Evolutionary conservation across 2,797 vertebrate genomes (phyloP).

Genomic region (Lagocephalus sceleratus): DNA sequence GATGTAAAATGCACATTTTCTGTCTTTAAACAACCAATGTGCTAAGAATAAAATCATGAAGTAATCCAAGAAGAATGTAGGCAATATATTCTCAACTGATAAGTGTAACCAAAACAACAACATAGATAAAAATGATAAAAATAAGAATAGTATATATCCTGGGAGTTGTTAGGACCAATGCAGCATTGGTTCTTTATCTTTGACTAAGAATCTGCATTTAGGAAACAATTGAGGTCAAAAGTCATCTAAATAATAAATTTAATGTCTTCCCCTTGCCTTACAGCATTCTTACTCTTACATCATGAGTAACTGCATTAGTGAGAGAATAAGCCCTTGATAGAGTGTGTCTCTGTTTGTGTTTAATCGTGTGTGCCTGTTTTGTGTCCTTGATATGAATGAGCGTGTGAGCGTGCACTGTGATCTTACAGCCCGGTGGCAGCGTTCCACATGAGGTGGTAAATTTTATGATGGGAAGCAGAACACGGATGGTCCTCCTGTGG

Average conservation of each 20-base stretch:
- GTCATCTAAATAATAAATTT: conserved; percentile 53
- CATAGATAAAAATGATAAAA: conserved; percentile 4
- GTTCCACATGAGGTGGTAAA: conserved; percentile 36
- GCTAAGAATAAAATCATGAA: not conserved
- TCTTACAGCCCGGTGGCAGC: conserved; percentile 34
- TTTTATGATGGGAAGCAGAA: conserved; percentile 48
- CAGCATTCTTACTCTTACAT: conserved; percentile 40
- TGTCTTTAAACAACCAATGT: conserved; percentile 15
- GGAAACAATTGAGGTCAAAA: conserved; percentile 42
- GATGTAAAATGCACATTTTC: conserved; percentile 6
- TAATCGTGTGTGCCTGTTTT: conserved; percentile 25
- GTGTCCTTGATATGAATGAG: conserved; percentile 17
- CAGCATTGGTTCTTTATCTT: conserved; percentile 6
- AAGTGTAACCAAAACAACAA: conserved; percentile 1
- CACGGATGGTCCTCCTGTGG: conserved; percentile 35
- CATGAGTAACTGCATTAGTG: conserved; percentile 28
- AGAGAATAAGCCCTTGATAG: conserved; percentile 35
- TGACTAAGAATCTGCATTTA: conserved; percentile 22
- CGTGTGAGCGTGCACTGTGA: conserved; percentile 18
- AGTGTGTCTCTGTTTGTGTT: conserved; percentile 20
- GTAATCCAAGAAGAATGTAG: conserved; percentile 3
- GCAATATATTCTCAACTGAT: conserved; percentile 18
- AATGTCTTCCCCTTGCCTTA: conserved; percentile 29
- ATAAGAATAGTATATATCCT: not conserved
- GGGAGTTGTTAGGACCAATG: conserved; percentile 3